Percentiles rank a stretch among this genome's conserved stretches.
Evolutionary conservation across 2,113 vertebrate genomes (phyloP).

Genomic region (Isurus oxyrinchus): DNA sequence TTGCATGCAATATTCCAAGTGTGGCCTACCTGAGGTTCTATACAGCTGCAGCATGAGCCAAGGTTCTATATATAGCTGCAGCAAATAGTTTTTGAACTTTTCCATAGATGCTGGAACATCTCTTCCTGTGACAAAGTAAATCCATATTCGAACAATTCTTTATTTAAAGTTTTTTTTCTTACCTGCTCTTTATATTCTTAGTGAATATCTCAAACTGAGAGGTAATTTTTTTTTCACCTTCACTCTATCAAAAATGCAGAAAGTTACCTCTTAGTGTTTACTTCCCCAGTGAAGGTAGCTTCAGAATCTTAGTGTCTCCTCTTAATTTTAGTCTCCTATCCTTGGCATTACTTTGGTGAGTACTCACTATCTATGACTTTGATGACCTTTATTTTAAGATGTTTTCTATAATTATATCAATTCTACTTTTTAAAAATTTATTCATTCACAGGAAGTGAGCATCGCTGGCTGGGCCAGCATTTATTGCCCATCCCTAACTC

Average conservation of each 20-base stretch:
- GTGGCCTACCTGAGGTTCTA: too few relatives aligned
- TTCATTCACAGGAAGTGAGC: too few relatives aligned
- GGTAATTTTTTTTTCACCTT: not conserved
- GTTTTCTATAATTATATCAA: not conserved
- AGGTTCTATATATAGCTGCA: too few relatives aligned
- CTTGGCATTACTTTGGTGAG: not conserved
- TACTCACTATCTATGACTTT: not conserved
- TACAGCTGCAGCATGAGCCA: too few relatives aligned
- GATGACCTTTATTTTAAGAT: not conserved
- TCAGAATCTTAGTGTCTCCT: not conserved
- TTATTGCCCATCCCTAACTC: too few relatives aligned
- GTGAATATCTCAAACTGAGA: not conserved
- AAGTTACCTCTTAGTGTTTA: too few relatives aligned
- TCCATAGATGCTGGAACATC: not conserved
- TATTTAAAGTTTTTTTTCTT: not conserved
- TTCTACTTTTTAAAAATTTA: not conserved
- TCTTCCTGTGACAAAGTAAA: not conserved
- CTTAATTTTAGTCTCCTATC: not conserved
- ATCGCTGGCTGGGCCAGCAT: too few relatives aligned
- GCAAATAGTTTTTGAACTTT: not conserved
- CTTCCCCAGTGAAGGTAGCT: too few relatives aligned
- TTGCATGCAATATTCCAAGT: too few relatives aligned
- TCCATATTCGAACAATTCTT: not conserved
- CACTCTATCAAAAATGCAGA: not conserved
- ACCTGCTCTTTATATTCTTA: not conserved